Conservation (phyloP, 1,140 invertebrate genomes). For the Ylistrum balloti region DNA sequence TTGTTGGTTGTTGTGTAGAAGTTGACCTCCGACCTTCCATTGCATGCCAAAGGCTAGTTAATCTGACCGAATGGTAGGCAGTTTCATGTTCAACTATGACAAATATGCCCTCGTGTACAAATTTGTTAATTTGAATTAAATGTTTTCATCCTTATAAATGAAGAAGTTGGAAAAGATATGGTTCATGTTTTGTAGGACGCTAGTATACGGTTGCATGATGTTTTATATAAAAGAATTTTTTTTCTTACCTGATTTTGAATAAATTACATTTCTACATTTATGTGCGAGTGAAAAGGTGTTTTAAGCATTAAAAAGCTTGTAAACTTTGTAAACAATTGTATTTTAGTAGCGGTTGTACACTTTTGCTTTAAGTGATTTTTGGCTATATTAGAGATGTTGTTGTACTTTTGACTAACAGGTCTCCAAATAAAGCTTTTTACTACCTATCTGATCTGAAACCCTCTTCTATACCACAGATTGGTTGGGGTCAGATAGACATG, state of each 20-base stretch:
- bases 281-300: too few relatives aligned
- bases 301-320: too few relatives aligned
- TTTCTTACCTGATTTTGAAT: constrained; percentile 34
- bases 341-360: too few relatives aligned
- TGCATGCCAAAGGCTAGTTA: constrained; percentile 29
- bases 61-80: not conserved
- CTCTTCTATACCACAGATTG: too few relatives aligned
- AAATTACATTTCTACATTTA: not conserved
- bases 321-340: too few relatives aligned
- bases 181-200: not conserved
- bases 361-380: too few relatives aligned
- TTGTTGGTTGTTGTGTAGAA: not conserved
- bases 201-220: not conserved
- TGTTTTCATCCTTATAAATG: constrained; percentile 31
- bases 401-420: too few relatives aligned
- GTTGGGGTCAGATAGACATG: too few relatives aligned
- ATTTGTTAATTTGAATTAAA: constrained; percentile 40
- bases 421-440: too few relatives aligned
- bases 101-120: constrained; percentile 27
- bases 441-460: too few relatives aligned
- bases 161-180: not conserved
- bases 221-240: not conserved
- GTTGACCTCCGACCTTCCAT: not conserved
- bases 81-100: constrained; percentile 38
- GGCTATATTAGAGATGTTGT: too few relatives aligned